Percentiles rank a stretch among this genome's conserved stretches.
Evolutionary conservation across 2,113 vertebrate genomes (phyloP).

Genomic region (Calypte anna): DNA sequence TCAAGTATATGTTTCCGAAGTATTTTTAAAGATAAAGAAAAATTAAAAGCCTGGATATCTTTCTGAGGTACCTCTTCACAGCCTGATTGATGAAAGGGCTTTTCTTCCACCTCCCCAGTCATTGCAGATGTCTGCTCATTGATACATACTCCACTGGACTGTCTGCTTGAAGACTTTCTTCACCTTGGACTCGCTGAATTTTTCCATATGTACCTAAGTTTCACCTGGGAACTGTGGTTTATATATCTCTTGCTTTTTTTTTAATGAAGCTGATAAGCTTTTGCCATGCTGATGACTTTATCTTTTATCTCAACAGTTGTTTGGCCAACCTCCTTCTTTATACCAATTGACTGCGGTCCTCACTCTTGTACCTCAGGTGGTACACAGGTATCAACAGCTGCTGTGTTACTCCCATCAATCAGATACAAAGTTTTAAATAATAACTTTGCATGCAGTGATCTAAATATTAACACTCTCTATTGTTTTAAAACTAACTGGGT

Average conservation of each 20-base stretch:
- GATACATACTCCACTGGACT: neutral
- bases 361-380: neutral
- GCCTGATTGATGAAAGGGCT: neutral
- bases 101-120: neutral
- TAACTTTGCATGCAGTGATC: neutral
- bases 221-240: neutral
- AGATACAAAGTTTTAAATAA: neutral
- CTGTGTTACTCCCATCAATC: neutral
- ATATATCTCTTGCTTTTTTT: neutral
- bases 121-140: neutral
- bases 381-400: neutral
- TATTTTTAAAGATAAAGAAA: neutral
- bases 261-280: neutral
- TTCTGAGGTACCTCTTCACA: neutral
- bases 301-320: neutral
- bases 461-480: neutral
- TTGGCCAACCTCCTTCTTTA: neutral
- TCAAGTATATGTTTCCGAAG: neutral
- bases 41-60: neutral
- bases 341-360: neutral
- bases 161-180: neutral
- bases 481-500: neutral
- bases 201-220: neutral
- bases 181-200: neutral
- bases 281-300: neutral